A percentile compares a stretch with the other conserved stretches of the same genome.
Conservation (phyloP, 2,113 vertebrate genomes). For the Tachysurus fulvidraco region DNA sequence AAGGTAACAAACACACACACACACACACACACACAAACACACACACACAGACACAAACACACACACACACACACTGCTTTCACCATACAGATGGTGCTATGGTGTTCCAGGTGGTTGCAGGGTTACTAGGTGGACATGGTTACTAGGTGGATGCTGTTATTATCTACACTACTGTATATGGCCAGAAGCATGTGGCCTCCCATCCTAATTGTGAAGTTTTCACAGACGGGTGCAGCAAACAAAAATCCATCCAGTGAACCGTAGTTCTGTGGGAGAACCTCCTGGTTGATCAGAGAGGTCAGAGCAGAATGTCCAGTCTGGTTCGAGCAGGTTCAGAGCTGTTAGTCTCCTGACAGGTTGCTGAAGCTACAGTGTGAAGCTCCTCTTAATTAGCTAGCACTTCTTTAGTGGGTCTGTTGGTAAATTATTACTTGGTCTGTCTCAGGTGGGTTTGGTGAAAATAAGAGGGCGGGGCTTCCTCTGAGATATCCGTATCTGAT, state of each 20-base stretch:
- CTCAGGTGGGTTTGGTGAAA: background rate
- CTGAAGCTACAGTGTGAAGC: background rate
- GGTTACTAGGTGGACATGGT: background rate
- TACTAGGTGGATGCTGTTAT: background rate
- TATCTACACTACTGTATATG: background rate
- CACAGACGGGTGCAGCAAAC: no score
- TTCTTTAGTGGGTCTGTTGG: background rate
- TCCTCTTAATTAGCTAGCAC: no score
- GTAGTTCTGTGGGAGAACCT: no score
- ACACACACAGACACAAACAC: background rate
- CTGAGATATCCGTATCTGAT: background rate
- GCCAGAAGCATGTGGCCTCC: background rate
- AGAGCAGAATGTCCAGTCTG: no score
- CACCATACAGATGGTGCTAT: background rate
- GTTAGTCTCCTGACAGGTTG: background rate
- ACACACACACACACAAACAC: background rate
- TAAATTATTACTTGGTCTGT: background rate
- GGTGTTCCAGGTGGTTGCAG: background rate
- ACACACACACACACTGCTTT: background rate
- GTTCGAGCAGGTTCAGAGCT: no score
- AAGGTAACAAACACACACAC: slow-evolving; percentile 76
- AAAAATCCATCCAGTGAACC: no score
- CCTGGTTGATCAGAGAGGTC: no score
- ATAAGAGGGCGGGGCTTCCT: background rate
- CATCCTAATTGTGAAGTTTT: background rate